phyloP scores from a whole-genome alignment of 2,888 invertebrate genomes.

The Zaprionus obscuricornis region DNA sequence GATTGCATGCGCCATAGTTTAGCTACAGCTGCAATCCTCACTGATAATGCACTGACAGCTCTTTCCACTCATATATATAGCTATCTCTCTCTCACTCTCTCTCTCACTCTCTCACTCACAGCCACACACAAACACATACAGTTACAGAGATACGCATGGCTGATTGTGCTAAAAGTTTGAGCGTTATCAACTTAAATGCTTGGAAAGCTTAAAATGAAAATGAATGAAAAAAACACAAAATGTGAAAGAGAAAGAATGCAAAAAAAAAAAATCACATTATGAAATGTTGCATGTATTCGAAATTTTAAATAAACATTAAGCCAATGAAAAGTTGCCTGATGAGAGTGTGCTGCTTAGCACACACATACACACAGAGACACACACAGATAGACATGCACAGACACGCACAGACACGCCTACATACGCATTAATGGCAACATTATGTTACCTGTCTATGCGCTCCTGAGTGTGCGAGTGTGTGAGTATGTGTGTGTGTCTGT shows the following conservation, averaged over 20 bases:
- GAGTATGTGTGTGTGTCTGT: neutral
- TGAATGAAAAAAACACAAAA: no score
- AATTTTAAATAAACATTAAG: constrained; percentile 66
- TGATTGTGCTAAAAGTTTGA: constrained; percentile 51
- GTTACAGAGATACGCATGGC: neutral
- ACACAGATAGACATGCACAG: no score
- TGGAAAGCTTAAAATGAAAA: constrained; percentile 46
- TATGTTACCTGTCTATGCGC: no score
- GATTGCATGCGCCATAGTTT: constrained; percentile 43
- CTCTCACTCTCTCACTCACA: neutral
- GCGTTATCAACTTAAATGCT: constrained; percentile 62
- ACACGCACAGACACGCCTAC: constrained; percentile 2
- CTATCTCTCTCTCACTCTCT: neutral
- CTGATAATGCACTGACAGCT: constrained; percentile 51
- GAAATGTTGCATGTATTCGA: constrained; percentile 49
- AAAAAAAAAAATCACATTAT: constrained; percentile 50
- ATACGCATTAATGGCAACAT: neutral
- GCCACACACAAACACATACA: constrained; percentile 1
- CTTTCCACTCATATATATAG: neutral
- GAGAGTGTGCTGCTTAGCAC: no score
- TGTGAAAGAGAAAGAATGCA: no score
- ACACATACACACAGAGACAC: no score
- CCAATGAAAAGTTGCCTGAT: constrained; percentile 63
- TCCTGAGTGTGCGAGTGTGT: no score
- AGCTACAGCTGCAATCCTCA: constrained; percentile 51